phyloP scores from a whole-genome alignment of 2,797 vertebrate genomes.

The Syngnathus acus region DNA sequence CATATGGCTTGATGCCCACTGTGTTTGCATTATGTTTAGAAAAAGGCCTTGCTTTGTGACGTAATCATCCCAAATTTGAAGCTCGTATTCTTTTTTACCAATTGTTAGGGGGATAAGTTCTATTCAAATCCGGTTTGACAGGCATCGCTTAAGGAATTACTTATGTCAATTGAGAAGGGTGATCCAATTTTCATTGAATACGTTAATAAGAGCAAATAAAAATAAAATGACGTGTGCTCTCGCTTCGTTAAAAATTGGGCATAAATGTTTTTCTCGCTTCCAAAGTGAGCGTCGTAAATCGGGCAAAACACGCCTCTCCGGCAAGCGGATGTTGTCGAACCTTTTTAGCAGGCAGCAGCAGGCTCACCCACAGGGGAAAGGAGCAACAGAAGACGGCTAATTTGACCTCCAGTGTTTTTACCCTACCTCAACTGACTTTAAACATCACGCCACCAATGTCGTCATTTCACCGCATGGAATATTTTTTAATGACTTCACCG shows the following conservation, averaged over 20 bases:
- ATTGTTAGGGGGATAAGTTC: too few species aligned
- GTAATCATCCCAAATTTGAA: neutral
- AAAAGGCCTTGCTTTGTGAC: neutral
- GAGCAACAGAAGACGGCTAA: neutral
- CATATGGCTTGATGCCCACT: too few species aligned
- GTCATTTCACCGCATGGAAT: conserved; percentile 13
- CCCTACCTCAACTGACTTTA: neutral
- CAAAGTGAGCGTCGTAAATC: neutral
- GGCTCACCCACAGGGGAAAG: conserved; percentile 14
- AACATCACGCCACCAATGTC: neutral
- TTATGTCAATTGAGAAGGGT: too few species aligned
- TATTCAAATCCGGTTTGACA: too few species aligned
- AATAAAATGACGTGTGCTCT: too few species aligned
- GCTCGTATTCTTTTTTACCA: too few species aligned
- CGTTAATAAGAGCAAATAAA: too few species aligned
- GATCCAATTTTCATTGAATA: too few species aligned
- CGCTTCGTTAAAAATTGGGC: neutral
- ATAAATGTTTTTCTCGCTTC: neutral
- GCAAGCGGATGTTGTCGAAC: conserved; percentile 67
- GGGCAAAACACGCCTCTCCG: fast-evolving
- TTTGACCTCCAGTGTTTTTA: neutral
- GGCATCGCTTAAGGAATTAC: too few species aligned
- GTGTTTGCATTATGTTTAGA: neutral
- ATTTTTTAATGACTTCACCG: neutral
- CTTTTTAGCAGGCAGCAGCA: conserved; percentile 31